Evolutionary conservation across 2,113 vertebrate genomes (phyloP), one percentile per base, ranked within the genome.

Genomic region (Guaruba guarouba): DNA sequence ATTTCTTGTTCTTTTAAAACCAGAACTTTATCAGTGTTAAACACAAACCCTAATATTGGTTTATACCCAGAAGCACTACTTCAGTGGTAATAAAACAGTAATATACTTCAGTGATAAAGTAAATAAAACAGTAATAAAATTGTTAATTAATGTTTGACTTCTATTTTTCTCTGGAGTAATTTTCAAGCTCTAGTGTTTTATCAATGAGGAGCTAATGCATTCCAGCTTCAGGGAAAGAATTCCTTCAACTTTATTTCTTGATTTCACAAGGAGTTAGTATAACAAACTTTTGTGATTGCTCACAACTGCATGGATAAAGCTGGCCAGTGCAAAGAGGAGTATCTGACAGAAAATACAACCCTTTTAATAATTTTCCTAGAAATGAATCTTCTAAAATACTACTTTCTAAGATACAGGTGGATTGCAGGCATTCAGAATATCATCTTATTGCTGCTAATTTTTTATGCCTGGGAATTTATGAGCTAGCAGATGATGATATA

Each of bases 1-100:
- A 94, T 97, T 95, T 97, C 68, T 91, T 85, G 48, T 92, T 94
- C 85, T 94, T 88, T 83, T 96, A 95, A 96, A 95, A 85, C 11
- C 49, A 31, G 68, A 86, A 73, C 46, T 96, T 91, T 79, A 82
- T n/a, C 80, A 88, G 55, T 8, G 22, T 81, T 95, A 62, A 76
- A 37, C 77, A 83, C n/a, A 83, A 88, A 92, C 33, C 16, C 51
- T 67, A 71, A 64, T 90, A 86, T 33, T 75, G 25, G 39, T 74
- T 96, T 96, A 28, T 89, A 64, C 52, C 76, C 75, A 82, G 67
- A 63, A 95, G 87, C 43, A 81, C 29, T 82, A 70, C n/a, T 67
- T 92, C 63, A 85, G 17, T 57, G 68, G 15, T 78, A 71, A 89
- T 18, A 83, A 89, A 93, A 82, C 49, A 46, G 54, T 52, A 90